These are phyloP conservation scores for Mallateleia sp. DNA, from an alignment of 2,888 invertebrate genomes.

Conservation along the genomic window DNA sequence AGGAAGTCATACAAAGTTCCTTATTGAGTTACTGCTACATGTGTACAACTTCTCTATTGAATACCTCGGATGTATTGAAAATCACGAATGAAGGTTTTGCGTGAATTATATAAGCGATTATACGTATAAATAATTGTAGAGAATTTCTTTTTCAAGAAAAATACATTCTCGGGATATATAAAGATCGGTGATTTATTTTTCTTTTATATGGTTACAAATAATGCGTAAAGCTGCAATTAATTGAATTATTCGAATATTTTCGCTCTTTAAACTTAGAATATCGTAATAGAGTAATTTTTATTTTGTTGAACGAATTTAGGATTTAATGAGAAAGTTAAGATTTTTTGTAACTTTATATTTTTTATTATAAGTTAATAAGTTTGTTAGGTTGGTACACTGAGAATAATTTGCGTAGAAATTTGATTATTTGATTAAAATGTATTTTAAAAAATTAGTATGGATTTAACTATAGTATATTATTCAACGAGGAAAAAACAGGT, in stretches of 20 bases:
- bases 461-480: too few relatives aligned
- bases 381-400: too few relatives aligned
- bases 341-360: too few relatives aligned
- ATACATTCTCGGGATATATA: background rate
- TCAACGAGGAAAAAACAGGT: too few relatives aligned
- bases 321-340: too few relatives aligned
- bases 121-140: slow-evolving; percentile 8
- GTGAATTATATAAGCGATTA: slow-evolving; percentile 2
- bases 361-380: too few relatives aligned
- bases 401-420: too few relatives aligned
- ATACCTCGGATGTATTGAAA: background rate
- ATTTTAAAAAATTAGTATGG: too few relatives aligned
- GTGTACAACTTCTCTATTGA: background rate
- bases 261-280: background rate
- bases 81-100: slow-evolving; percentile 3
- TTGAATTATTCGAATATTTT: background rate
- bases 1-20: slow-evolving; percentile 32
- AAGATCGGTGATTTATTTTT: background rate
- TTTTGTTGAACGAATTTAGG: too few relatives aligned
- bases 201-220: background rate
- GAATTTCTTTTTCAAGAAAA: background rate
- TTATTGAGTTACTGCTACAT: slow-evolving; percentile 31
- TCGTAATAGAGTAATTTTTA: too few relatives aligned
- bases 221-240: background rate
- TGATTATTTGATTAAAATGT: too few relatives aligned